These are phyloP conservation scores for Puntigrus tetrazona DNA, from an alignment of 2,113 vertebrate species.

Conservation along the genomic window DNA sequence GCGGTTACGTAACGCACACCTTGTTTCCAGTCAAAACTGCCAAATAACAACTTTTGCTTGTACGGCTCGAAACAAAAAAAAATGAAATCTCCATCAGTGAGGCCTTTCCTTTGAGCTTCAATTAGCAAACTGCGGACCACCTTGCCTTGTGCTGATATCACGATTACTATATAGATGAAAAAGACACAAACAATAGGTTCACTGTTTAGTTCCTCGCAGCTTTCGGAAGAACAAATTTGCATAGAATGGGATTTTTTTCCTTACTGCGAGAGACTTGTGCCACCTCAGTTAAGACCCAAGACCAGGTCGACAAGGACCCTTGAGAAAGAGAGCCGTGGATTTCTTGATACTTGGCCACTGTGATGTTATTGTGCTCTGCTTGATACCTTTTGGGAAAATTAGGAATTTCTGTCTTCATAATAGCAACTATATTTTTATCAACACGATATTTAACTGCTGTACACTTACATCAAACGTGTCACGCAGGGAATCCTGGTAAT, in stretches of 20 bases:
- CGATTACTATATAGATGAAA: conserved; percentile 50
- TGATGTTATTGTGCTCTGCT: conserved; percentile 57
- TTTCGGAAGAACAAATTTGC: not conserved
- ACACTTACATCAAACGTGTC: not conserved
- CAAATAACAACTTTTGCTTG: conserved; percentile 54
- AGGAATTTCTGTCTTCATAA: not conserved
- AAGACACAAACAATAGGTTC: not conserved
- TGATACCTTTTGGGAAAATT: conserved; percentile 50
- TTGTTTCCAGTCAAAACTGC: conserved; percentile 58
- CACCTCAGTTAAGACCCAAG: conserved; percentile 43
- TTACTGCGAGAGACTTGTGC: conserved; percentile 52
- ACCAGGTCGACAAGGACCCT: conserved; percentile 10
- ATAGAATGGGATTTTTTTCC: not conserved
- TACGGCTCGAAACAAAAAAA: conserved; percentile 63
- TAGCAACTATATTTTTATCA: not conserved
- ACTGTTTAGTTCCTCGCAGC: not conserved
- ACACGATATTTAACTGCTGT: too few relatives aligned
- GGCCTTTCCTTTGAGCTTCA: conserved; percentile 53
- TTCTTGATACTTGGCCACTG: conserved; percentile 51
- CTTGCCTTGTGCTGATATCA: conserved; percentile 55
- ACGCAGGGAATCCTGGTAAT: not conserved
- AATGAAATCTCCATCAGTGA: conserved; percentile 54
- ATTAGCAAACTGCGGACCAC: conserved; percentile 55
- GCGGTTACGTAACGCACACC: conserved; percentile 13
- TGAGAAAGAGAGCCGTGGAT: conserved; percentile 7